Percentiles rank a stretch among this genome's conserved stretches.
Conservation (phyloP, 2,797 vertebrate species). For the Brachymystax lenok region DNA sequence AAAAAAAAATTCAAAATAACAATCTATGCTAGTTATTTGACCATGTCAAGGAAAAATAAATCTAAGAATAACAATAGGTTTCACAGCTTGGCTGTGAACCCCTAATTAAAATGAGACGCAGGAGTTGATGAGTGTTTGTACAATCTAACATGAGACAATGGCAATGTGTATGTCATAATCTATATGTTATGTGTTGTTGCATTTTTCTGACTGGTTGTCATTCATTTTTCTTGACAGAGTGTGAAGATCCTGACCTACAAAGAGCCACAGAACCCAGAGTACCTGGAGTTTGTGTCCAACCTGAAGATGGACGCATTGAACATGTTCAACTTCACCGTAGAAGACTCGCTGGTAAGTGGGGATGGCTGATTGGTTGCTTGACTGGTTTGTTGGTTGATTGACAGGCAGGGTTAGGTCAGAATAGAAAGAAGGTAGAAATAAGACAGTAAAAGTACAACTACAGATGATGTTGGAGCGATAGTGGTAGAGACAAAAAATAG, state of each 20-base stretch:
- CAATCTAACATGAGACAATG: neutral
- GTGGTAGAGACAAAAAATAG: too few species aligned
- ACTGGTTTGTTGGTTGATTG: neutral
- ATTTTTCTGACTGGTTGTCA: neutral
- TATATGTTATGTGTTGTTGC: neutral
- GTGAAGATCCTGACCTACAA: constrained; percentile 89
- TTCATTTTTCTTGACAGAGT: constrained; percentile 66
- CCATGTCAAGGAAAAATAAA: too few species aligned
- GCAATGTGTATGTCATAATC: neutral
- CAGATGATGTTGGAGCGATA: too few species aligned
- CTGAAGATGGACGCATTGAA: constrained; percentile 72
- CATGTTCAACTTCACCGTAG: constrained; percentile 84
- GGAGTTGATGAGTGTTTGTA: too few species aligned
- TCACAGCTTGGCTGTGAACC: too few species aligned
- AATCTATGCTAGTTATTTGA: too few species aligned
- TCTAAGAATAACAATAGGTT: too few species aligned
- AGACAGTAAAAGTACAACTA: too few species aligned
- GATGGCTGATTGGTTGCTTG: too few species aligned
- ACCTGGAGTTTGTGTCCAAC: constrained; percentile 77
- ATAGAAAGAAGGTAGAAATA: too few species aligned
- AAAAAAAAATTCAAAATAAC: too few species aligned
- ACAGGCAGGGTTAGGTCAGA: neutral
- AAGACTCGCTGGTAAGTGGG: constrained; percentile 81
- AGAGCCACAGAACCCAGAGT: constrained; percentile 83
- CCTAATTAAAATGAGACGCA: too few species aligned